phyloP scores from a whole-genome alignment of 2,797 vertebrate genomes.

The Karalla daura region DNA sequence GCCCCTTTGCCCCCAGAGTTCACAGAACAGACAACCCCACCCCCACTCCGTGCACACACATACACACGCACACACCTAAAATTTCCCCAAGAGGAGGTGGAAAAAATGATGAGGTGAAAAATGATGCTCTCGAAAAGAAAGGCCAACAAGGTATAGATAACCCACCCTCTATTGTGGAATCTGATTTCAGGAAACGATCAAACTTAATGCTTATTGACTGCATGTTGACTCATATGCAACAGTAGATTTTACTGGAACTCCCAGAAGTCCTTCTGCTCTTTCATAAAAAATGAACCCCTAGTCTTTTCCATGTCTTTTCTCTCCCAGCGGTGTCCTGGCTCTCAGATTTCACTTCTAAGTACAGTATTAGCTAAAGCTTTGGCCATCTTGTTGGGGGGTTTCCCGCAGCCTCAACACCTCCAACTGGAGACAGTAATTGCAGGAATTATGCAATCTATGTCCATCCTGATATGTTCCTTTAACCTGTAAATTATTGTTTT shows the following conservation, averaged over 20 bases:
- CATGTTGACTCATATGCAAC: neutral
- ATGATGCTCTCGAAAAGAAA: neutral
- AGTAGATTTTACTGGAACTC: neutral
- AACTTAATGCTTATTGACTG: neutral
- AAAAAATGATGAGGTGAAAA: neutral
- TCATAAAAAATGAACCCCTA: neutral
- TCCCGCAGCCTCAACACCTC: conserved; percentile 28
- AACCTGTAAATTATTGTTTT: neutral
- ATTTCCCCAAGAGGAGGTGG: conserved; percentile 27
- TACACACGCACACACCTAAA: no score
- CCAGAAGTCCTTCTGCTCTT: neutral
- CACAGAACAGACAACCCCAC: conserved; percentile 26
- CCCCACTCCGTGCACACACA: no score
- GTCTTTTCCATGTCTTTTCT: neutral
- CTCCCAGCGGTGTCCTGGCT: conserved; percentile 3
- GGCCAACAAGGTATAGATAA: neutral
- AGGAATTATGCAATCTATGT: conserved; percentile 1
- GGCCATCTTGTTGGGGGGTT: conserved; percentile 26
- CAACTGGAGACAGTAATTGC: conserved; percentile 1
- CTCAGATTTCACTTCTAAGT: conserved; percentile 66
- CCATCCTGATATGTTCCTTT: neutral
- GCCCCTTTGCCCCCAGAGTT: conserved; percentile 27
- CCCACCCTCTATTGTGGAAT: neutral
- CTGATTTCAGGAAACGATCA: neutral
- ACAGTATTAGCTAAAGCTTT: conserved; percentile 26